Evolutionary conservation across 2,888 invertebrate species (phyloP), one percentile per base, ranked within the genome.

Genomic region (Boloria selene): DNA sequence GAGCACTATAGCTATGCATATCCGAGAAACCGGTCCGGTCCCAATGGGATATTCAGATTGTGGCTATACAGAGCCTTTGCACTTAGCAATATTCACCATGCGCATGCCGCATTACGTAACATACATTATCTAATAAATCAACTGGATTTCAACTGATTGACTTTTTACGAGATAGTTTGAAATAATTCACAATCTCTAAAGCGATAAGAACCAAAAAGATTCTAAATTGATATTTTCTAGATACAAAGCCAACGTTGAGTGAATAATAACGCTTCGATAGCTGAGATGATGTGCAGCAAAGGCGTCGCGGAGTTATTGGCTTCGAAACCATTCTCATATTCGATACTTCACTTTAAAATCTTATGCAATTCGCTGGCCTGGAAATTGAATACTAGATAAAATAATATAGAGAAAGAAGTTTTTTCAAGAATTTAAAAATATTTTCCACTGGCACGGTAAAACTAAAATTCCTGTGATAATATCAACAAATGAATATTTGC

Each of bases 181-280:
- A 58, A 66, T 66, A 64, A 61, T 62, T 64, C 64, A 59, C 61
- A 61, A 44, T 64, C 42, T 49, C 53, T 62, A 54, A 52, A 56
- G 51, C 55, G 62, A 61, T 64, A 53, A 81, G 63, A 66, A 62
- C 60, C 63, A 61, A 70, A 68, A 65, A 69, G 81, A 86, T 83
- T 83, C 81, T 75, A 87, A 89, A 88, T 90, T 88, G 87, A 88
- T 89, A 88, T 88, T 86, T 84, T 77, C 75, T 77, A 77, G 82
- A 84, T 82, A 88, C 85, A 86, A 87, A 89, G 88, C 86, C 80
- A 84, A 86, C 85, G 83, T 77, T 81, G 77, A 79, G 80, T 85
- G 88, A 88, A 89, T 89, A 88, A 87, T 87, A 85, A 83, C 79
- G 77, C 77, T 71, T 65, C 74, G 77, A 82, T 81, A 80, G 78